These are phyloP conservation scores for Plebejus argus DNA, from an alignment of 2,888 invertebrate species.

Conservation along the genomic window DNA sequence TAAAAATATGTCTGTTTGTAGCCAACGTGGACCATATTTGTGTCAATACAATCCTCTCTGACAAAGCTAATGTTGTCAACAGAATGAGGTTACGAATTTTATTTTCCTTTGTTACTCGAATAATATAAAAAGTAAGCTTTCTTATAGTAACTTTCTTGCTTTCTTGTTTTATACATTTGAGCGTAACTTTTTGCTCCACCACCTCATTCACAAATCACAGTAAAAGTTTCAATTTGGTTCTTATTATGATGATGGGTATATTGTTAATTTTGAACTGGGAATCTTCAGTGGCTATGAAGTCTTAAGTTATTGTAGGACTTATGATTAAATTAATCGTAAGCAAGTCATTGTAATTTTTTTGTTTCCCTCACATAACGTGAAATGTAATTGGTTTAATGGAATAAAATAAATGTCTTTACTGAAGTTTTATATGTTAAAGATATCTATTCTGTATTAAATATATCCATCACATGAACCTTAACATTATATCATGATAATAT, in stretches of 20 bases:
- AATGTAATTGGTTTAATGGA: no score
- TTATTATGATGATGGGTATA: neutral
- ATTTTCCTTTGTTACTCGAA: constrained; percentile 15
- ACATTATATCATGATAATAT: neutral
- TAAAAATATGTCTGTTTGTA: constrained; percentile 60
- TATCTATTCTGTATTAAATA: neutral
- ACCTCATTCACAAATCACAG: neutral
- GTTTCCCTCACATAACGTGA: no score
- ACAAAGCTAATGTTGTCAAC: constrained; percentile 78
- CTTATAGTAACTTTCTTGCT: neutral
- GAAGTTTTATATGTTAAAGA: neutral
- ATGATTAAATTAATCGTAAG: neutral
- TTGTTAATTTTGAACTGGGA: neutral
- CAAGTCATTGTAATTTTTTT: neutral
- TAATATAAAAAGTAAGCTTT: constrained; percentile 24
- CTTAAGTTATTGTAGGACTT: neutral
- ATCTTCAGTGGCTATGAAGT: neutral
- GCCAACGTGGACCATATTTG: constrained; percentile 76
- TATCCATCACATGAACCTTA: neutral
- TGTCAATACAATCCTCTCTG: constrained; percentile 75
- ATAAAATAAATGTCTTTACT: neutral
- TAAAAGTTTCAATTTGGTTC: neutral
- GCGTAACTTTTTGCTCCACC: neutral
- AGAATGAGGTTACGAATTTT: constrained; percentile 53
- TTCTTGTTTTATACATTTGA: neutral